phyloP scores from a whole-genome alignment of 2,797 vertebrate genomes.

The Propithecus deckenii region DNA sequence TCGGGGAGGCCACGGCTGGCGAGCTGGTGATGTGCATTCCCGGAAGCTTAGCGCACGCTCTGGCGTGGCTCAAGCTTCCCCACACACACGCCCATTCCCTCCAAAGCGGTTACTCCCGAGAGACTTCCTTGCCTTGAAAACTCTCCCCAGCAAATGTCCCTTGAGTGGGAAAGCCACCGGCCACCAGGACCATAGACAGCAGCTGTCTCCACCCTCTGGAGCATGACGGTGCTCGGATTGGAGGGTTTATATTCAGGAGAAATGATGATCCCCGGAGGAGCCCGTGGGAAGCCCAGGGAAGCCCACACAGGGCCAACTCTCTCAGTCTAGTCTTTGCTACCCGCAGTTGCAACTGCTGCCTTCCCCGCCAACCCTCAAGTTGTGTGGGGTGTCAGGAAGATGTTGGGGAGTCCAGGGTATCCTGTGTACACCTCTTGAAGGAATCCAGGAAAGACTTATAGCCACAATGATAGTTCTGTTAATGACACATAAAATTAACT shows the following conservation, averaged over 20 bases:
- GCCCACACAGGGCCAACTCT: background rate
- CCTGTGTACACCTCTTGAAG: background rate
- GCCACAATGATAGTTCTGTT: constrained; percentile 56
- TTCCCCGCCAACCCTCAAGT: background rate
- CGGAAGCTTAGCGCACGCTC: background rate
- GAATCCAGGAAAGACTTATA: constrained; percentile 54
- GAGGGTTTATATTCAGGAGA: background rate
- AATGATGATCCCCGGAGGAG: too few species aligned
- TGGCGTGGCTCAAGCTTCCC: background rate
- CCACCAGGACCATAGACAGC: background rate
- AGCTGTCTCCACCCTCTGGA: background rate
- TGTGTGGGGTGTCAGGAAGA: background rate
- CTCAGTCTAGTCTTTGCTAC: background rate
- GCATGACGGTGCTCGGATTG: rapidly evolving
- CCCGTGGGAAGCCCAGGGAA: background rate
- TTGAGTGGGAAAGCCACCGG: rapidly evolving
- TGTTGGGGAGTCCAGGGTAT: background rate
- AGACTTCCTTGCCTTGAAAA: background rate
- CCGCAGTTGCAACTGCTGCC: background rate
- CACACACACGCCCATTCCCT: background rate
- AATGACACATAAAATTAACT: constrained; percentile 75
- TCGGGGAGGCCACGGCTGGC: background rate
- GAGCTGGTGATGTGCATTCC: background rate
- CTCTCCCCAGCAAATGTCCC: background rate
- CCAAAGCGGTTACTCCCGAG: background rate